Conservation (phyloP, 2,888 invertebrate species). For the Sturmia bella region DNA sequence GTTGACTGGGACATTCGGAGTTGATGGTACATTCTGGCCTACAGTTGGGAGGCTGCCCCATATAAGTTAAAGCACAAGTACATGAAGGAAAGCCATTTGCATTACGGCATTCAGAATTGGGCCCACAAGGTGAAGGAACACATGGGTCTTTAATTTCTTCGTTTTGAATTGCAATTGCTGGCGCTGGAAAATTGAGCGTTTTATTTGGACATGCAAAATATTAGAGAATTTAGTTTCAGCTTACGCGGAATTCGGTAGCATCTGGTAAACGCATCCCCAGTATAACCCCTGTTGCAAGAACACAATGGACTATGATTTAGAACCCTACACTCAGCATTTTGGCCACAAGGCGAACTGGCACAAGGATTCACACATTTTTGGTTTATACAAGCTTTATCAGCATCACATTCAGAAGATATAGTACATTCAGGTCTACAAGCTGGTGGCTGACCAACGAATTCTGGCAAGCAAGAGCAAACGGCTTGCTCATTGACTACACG, state of each 20-base stretch:
- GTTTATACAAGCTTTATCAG: constrained; percentile 88
- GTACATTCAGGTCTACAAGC: constrained; percentile 91
- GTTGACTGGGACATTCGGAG: constrained; percentile 87
- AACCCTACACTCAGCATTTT: constrained; percentile 88
- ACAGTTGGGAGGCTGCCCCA: constrained; percentile 88
- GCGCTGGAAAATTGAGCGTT: constrained; percentile 73
- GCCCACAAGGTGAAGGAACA: constrained; percentile 87
- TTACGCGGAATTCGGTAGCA: constrained; percentile 83
- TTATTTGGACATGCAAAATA: neutral
- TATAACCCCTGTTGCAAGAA: constrained; percentile 86
- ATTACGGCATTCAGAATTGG: constrained; percentile 85
- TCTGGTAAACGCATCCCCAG: constrained; percentile 89
- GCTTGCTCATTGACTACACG: constrained; percentile 87
- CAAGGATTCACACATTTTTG: constrained; percentile 91
- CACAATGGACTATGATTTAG: constrained; percentile 91
- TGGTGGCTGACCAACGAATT: constrained; percentile 88
- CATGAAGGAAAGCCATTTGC: constrained; percentile 86
- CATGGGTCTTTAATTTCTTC: constrained; percentile 84
- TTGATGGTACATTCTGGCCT: constrained; percentile 88
- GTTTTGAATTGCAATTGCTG: constrained; percentile 73
- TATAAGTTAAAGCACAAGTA: constrained; percentile 85
- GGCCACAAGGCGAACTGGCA: constrained; percentile 85
- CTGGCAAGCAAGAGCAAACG: constrained; percentile 88
- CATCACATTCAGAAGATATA: constrained; percentile 88
- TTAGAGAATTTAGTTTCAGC: constrained; percentile 68